Conservation (phyloP, 1,140 invertebrate genomes). For the Zaprionus taronus region DNA sequence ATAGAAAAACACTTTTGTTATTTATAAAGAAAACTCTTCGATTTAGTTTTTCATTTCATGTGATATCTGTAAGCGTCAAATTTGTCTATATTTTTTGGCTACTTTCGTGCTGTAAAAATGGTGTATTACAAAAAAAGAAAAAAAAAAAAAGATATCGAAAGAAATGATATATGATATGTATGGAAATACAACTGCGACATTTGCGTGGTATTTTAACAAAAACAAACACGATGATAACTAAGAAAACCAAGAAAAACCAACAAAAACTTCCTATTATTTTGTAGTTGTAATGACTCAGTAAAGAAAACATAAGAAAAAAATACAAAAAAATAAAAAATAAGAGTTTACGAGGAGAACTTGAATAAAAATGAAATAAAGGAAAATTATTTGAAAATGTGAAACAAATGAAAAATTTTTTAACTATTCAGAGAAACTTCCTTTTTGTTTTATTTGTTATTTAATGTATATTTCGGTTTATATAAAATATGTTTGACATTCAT, state of each 20-base stretch:
- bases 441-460: constrained; percentile 48
- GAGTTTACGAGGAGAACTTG: constrained; percentile 54
- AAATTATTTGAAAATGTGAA: constrained; percentile 46
- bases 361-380: constrained; percentile 66
- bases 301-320: constrained; percentile 42
- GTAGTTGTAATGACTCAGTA: constrained; percentile 72
- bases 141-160: constrained; percentile 3
- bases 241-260: constrained; percentile 32
- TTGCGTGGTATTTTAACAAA: constrained; percentile 55
- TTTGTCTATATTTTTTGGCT: constrained; percentile 63
- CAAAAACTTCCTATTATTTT: constrained; percentile 79
- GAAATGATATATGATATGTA: constrained; percentile 6
- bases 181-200: constrained; percentile 30
- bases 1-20: constrained; percentile 54
- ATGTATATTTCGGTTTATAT: constrained; percentile 72
- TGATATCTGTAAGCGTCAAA: constrained; percentile 73
- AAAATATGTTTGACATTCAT: constrained; percentile 72
- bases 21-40: constrained; percentile 58
- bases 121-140: constrained; percentile 39
- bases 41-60: constrained; percentile 73
- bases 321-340: constrained; percentile 50
- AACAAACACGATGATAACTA: constrained; percentile 20
- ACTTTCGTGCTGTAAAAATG: constrained; percentile 59
- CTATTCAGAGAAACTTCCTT: not conserved
- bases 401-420: not conserved